Conservation (phyloP, 1,140 invertebrate genomes). For the Patella vulgata region DNA sequence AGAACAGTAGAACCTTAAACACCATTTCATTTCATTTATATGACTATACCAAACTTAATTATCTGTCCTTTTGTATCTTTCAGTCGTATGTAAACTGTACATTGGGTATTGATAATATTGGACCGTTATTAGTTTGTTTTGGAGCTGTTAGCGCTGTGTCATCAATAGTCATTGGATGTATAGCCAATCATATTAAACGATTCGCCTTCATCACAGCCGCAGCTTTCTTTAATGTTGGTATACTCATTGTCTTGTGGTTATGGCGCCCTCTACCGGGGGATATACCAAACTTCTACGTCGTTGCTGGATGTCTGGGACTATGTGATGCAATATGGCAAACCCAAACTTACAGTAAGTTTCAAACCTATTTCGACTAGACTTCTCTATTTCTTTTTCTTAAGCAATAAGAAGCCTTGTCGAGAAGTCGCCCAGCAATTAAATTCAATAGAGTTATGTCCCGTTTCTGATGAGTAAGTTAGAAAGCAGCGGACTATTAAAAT, state of each 20-base stretch:
- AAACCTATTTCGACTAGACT: too few species aligned
- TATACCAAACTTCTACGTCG: slow-evolving; percentile 67
- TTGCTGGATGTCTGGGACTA: slow-evolving; percentile 65
- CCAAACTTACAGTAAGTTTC: slow-evolving; percentile 66
- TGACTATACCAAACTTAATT: too few species aligned
- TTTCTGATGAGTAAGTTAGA: too few species aligned
- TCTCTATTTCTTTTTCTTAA: too few species aligned
- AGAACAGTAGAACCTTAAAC: too few species aligned
- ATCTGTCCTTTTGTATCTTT: slow-evolving; percentile 27
- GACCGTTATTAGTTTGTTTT: slow-evolving; percentile 64
- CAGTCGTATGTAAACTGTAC: slow-evolving; percentile 67
- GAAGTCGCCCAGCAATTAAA: too few species aligned
- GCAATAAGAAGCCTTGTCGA: too few species aligned
- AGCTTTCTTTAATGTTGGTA: slow-evolving; percentile 64
- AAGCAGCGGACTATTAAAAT: too few species aligned
- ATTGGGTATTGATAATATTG: slow-evolving; percentile 63
- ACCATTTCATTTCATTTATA: too few species aligned
- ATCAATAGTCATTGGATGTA: slow-evolving; percentile 60
- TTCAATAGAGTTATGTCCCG: too few species aligned
- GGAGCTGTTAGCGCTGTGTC: slow-evolving; percentile 63
- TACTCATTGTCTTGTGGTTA: slow-evolving; percentile 64
- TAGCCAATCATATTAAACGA: slow-evolving; percentile 63
- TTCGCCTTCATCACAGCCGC: slow-evolving; percentile 63
- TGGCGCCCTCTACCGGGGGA: slow-evolving; percentile 64
- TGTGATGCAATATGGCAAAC: slow-evolving; percentile 69